Evolutionary conservation across 2,888 invertebrate genomes (phyloP).

Genomic region (Aquatica leii): DNA sequence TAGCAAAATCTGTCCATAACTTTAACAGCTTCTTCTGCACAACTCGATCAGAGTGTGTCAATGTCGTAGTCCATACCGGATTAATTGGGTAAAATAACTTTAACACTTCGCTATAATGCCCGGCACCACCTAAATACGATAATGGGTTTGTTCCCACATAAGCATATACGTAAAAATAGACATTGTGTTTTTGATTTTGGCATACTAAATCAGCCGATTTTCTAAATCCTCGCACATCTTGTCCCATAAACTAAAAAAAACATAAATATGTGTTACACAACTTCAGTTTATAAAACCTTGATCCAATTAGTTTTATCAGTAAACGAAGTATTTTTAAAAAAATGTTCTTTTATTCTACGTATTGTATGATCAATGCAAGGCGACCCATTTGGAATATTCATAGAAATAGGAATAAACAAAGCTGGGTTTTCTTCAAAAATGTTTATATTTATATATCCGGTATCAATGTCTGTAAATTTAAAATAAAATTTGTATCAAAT

Average conservation of each 20-base stretch:
- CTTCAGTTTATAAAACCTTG: slow-evolving; percentile 2
- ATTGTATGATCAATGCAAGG: neutral
- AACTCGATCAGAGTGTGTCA: slow-evolving; percentile 10
- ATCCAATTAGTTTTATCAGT: slow-evolving; percentile 24
- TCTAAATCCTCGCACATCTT: slow-evolving; percentile 22
- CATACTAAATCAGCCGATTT: slow-evolving; percentile 13
- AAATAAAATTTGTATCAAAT: too few species aligned
- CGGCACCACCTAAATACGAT: slow-evolving; percentile 20
- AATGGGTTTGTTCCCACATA: slow-evolving; percentile 10
- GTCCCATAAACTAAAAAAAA: slow-evolving; percentile 23
- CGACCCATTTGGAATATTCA: slow-evolving; percentile 10
- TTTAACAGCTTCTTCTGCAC: slow-evolving; percentile 15
- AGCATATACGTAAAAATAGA: slow-evolving; percentile 21
- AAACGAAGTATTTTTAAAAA: slow-evolving; percentile 6
- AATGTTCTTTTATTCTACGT: slow-evolving; percentile 2
- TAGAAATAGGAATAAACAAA: slow-evolving; percentile 15
- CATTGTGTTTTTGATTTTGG: neutral
- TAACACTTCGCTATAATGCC: slow-evolving; percentile 18
- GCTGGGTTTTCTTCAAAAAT: slow-evolving; percentile 8
- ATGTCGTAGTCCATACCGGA: neutral
- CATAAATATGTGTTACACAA: neutral
- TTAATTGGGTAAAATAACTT: slow-evolving; percentile 14
- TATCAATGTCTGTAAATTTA: neutral
- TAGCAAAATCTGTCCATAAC: slow-evolving; percentile 28
- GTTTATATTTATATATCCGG: neutral